phyloP scores from a whole-genome alignment of 92 coral and sea anemone species.

The Bergia sp. region DNA sequence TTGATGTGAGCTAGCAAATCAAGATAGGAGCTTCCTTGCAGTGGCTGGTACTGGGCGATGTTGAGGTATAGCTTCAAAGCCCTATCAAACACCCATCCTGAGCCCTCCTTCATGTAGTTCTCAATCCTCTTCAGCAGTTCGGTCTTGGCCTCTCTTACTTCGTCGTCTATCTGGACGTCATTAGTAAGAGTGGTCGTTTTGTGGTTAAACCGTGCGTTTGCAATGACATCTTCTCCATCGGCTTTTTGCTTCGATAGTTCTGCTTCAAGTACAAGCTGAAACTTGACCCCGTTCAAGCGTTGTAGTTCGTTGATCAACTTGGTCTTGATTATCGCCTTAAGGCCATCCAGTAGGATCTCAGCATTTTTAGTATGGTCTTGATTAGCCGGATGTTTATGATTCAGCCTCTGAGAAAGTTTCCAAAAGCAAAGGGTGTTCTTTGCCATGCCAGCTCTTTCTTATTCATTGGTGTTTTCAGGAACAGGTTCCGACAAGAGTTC shows the following conservation, averaged over 20 bases:
- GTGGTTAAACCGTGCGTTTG: neutral
- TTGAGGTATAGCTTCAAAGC: too few relatives aligned
- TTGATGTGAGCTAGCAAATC: neutral
- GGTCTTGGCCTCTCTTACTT: neutral
- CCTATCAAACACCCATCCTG: neutral
- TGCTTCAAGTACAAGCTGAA: constrained; percentile 33
- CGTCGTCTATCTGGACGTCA: neutral
- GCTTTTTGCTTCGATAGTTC: constrained; percentile 9
- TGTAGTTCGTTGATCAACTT: constrained; percentile 11
- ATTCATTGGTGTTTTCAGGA: neutral
- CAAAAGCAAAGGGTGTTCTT: neutral
- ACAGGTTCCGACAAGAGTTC: neutral
- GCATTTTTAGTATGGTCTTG: neutral
- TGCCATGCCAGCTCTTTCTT: constrained; percentile 9
- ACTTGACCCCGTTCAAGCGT: constrained; percentile 2
- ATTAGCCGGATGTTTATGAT: neutral
- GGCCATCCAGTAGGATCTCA: constrained; percentile 6
- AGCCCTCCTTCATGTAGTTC: too few relatives aligned
- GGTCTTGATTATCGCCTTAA: neutral
- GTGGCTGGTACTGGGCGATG: constrained; percentile 8
- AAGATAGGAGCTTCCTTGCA: constrained; percentile 33
- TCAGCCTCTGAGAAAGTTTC: constrained; percentile 26
- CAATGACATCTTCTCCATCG: constrained; percentile 17
- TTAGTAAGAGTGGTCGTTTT: neutral
- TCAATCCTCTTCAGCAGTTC: constrained; percentile 7